A percentile compares a stretch with the other conserved stretches of the same genome.
phyloP scores from a whole-genome alignment of 2,888 invertebrate species.

The Chrysina gloriosa region DNA sequence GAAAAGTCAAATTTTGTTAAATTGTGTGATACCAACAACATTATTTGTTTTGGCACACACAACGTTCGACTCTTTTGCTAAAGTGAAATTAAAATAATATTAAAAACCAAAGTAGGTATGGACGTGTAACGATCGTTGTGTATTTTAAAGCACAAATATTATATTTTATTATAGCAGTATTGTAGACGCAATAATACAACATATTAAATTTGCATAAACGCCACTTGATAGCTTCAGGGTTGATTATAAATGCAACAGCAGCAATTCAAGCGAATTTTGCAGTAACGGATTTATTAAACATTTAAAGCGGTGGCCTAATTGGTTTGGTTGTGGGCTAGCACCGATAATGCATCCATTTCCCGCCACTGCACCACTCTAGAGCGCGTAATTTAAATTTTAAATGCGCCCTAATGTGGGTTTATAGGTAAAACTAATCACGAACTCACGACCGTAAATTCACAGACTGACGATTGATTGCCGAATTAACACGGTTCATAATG shows the following conservation, averaged over 20 bases:
- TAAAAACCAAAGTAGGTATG: no score
- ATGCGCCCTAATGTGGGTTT: slow-evolving; percentile 7
- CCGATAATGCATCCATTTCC: slow-evolving; percentile 9
- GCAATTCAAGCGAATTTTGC: background rate
- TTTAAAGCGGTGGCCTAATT: background rate
- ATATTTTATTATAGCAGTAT: no score
- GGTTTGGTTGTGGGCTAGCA: background rate
- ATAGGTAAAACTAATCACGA: background rate
- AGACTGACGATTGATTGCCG: background rate
- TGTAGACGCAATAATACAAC: no score
- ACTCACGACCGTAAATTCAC: background rate
- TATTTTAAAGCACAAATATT: no score
- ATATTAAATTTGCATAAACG: no score
- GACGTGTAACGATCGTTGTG: no score
- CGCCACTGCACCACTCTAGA: background rate
- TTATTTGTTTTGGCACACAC: no score
- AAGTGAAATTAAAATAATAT: no score
- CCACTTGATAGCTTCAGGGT: no score
- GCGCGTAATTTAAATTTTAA: slow-evolving; percentile 7
- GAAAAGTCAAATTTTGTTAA: no score
- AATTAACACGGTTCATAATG: background rate
- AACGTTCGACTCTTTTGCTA: no score
- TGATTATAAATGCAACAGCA: background rate
- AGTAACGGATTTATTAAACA: background rate
- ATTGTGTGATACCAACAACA: no score